Base-by-base conservation (phyloP, 2,113 vertebrate species). In the Sminthopsis crassicaudata region DNA sequence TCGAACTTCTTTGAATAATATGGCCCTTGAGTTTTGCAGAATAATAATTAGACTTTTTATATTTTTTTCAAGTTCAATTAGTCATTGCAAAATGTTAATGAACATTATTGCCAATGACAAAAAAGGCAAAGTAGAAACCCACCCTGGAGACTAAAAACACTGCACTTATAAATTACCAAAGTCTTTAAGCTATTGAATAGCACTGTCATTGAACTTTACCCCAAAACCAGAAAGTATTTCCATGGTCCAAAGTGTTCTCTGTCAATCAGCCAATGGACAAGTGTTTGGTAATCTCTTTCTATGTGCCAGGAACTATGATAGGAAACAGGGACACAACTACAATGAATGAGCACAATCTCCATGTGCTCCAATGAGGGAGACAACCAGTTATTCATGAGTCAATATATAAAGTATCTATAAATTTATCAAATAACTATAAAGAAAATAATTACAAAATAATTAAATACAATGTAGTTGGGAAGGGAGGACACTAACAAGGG, bases 331-430 rank as follows among this genome's bases (percentile, higher is more conserved):
- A 22, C 60, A 67, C 3, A 76, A 76, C 36, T 76, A 42, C 67
- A n/a, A 42, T 76, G 67, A 42, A 42, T n/a, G 36, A 76, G 42
- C 30, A 89, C 9, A 55, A 23, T 46, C 92, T 92, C 48, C 9
- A 10, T 90, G 53, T 90, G 93, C 30, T 53, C 25, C 93, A 84
- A n/a, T 89, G 57, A 60, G 92, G 9, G 57, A 92, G 57, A 52
- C 50, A 60, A 54, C 55, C 9, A 57, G 88, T 53, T 67, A 67
- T n/a, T n/a, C 36, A 76, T 76, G 16, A 76, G 16, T n/a, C 5
- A 76, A 42, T 42, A 76, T 22, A 4, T 36, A 14, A 11, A 67
- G 30, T 36, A 67, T 36, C 57, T 67, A 60, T 60, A 67, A 36
- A 14, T 36, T 12, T 67, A n/a, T n/a, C 16, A 14, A 16, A 0